phyloP scores from a whole-genome alignment of 2,888 invertebrate species.

The Brachynemurus nebulosus region DNA sequence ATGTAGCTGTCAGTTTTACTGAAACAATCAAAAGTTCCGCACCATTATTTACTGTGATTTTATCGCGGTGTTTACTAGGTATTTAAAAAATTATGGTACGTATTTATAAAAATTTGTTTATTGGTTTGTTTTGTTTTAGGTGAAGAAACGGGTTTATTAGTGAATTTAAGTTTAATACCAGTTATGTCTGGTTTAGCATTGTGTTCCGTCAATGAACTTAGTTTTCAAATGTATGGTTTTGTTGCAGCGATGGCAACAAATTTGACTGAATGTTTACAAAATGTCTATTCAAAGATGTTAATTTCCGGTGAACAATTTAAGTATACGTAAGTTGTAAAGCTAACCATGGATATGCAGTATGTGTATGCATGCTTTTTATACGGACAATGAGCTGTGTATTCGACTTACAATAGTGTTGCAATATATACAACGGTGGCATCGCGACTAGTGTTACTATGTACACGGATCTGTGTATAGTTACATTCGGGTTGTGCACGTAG shows the following conservation, averaged over 20 bases:
- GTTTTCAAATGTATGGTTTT: constrained; percentile 58
- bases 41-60: constrained; percentile 62
- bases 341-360: too few species aligned
- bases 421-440: too few species aligned
- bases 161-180: constrained; percentile 57
- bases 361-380: too few species aligned
- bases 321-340: constrained; percentile 63
- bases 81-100: constrained; percentile 18
- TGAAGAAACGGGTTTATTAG: constrained; percentile 50
- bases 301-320: constrained; percentile 59
- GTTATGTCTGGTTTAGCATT: constrained; percentile 64
- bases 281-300: constrained; percentile 65
- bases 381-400: too few species aligned
- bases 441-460: too few species aligned
- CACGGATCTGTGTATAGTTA: too few species aligned
- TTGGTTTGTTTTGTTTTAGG: constrained; percentile 29
- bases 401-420: too few species aligned
- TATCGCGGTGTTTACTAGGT: constrained; percentile 50
- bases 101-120: constrained; percentile 9
- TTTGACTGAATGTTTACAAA: constrained; percentile 64
- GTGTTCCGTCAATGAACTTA: constrained; percentile 63
- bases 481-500: too few species aligned
- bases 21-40: constrained; percentile 72
- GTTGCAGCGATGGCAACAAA: constrained; percentile 64
- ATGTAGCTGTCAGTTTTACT: constrained; percentile 66